Evolutionary conservation across 30 jellyfish, hydroid and myxozoan genomes (phyloP).

Genomic region (Morbakka virulenta): DNA sequence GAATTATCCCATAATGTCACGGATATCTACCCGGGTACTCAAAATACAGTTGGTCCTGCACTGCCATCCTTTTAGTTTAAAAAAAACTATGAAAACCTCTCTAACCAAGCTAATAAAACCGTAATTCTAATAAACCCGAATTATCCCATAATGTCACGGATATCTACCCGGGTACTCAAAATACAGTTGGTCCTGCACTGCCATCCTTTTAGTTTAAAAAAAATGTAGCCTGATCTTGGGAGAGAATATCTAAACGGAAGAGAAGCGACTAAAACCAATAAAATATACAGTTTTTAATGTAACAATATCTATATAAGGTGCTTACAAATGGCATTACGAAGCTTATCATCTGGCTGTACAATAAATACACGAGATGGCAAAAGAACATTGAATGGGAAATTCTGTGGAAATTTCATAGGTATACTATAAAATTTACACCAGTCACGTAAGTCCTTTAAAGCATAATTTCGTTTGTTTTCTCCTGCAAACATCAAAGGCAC

Average conservation of each 20-base stretch:
- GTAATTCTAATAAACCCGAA: no score
- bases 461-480: conserved; percentile 60
- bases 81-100: no score
- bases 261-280: not conserved
- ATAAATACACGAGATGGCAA: conserved; percentile 62
- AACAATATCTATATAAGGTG: no score
- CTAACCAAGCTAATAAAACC: no score
- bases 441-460: conserved; percentile 54
- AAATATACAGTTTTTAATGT: no score
- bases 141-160: no score
- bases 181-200: no score
- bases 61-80: not conserved
- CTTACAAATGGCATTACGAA: conserved; percentile 66
- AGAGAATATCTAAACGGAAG: not conserved
- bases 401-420: conserved; percentile 58
- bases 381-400: conserved; percentile 67
- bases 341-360: conserved; percentile 59
- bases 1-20: no score
- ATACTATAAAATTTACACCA: conserved; percentile 52
- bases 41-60: no score
- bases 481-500: conserved; percentile 56
- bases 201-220: not conserved
- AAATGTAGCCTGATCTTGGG: not conserved
- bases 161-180: no score
- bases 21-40: no score